phyloP scores from a whole-genome alignment of 2,113 vertebrate species.

The Nothocercus nigrocapillus region DNA sequence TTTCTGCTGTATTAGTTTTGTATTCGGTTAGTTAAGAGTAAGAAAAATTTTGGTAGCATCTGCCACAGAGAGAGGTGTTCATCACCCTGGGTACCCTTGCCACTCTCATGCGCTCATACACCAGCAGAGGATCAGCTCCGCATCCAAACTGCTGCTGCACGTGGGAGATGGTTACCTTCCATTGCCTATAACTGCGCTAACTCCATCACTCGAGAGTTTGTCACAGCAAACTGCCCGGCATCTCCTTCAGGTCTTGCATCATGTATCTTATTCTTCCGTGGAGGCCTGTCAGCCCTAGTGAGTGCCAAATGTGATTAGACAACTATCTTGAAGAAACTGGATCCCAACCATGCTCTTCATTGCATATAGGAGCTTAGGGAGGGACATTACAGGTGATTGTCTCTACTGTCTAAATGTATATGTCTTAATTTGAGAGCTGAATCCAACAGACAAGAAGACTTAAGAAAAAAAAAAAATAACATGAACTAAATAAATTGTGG shows the following conservation, averaged over 20 bases:
- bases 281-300: background rate
- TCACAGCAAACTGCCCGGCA: background rate
- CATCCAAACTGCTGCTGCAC: background rate
- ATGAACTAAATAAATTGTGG: background rate
- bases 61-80: background rate
- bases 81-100: background rate
- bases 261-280: background rate
- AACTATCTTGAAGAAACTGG: background rate
- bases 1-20: background rate
- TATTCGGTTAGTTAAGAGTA: background rate
- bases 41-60: background rate
- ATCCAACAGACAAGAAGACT: background rate
- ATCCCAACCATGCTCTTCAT: background rate
- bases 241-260: background rate
- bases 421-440: background rate
- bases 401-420: background rate
- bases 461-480: background rate
- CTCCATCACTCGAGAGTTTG: background rate
- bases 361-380: background rate
- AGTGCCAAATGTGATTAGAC: background rate
- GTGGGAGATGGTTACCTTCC: background rate
- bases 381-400: background rate
- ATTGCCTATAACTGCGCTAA: background rate
- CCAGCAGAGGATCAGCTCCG: background rate
- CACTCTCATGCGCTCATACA: background rate